Conservation (phyloP, 2,113 vertebrate genomes). For the Zosterops pallidus region DNA sequence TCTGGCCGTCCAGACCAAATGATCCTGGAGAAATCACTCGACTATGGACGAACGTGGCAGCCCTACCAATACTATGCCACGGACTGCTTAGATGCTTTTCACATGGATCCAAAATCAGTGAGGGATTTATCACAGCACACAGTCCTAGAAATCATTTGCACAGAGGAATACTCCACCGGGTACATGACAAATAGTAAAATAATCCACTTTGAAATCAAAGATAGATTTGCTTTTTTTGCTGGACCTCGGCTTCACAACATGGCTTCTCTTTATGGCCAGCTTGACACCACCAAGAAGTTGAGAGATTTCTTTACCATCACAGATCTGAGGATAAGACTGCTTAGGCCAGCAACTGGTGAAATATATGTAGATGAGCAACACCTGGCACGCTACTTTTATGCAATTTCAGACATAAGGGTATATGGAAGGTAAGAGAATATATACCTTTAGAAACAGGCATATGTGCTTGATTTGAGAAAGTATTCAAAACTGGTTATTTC, state of each 20-base stretch:
- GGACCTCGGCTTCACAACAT: conserved; percentile 96
- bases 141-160: conserved; percentile 98
- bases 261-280: conserved; percentile 97
- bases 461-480: neutral
- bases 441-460: neutral
- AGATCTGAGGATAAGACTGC: conserved; percentile 91
- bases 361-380: conserved; percentile 94
- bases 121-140: conserved; percentile 92
- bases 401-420: conserved; percentile 97
- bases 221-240: conserved; percentile 95
- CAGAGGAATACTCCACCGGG: conserved; percentile 95
- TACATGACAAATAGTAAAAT: conserved; percentile 97
- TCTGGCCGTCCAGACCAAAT: conserved; percentile 97
- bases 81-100: conserved; percentile 95
- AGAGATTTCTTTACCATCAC: conserved; percentile 99
- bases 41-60: conserved; percentile 95
- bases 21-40: conserved; percentile 96
- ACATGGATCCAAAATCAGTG: conserved; percentile 96
- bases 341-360: conserved; percentile 92
- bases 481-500: neutral
- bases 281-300: conserved; percentile 98
- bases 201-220: conserved; percentile 98
- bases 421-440: conserved; percentile 90
- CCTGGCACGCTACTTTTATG: conserved; percentile 96
- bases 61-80: conserved; percentile 98